Percentiles rank a stretch among this genome's conserved stretches.
Evolutionary conservation across 1,140 invertebrate species (phyloP).

Genomic region (Archegozetes longisetosus): DNA sequence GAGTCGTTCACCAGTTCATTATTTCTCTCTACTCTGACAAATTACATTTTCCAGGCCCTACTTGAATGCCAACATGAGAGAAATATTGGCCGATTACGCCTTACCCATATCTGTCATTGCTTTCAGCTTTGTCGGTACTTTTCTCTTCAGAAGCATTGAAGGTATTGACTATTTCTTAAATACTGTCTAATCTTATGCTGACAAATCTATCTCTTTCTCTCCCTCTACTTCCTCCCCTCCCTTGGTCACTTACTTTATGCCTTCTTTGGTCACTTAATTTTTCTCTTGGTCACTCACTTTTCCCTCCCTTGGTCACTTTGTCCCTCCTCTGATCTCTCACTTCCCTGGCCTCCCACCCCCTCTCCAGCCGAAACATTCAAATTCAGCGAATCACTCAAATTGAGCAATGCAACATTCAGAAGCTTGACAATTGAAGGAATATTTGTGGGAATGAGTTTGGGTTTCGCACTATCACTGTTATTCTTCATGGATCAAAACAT

Average conservation of each 20-base stretch:
- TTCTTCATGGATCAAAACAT: conserved; percentile 43
- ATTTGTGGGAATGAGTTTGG: conserved; percentile 28
- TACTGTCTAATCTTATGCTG: too few species aligned
- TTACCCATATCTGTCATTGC: conserved; percentile 34
- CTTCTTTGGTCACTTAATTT: too few species aligned
- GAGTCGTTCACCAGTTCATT: conserved; percentile 22
- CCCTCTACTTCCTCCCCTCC: too few species aligned
- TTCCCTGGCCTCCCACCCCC: too few species aligned
- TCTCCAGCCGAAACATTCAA: conserved; percentile 36
- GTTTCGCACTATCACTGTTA: conserved; percentile 36
- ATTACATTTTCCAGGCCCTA: conserved; percentile 29
- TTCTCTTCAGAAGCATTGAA: conserved; percentile 25
- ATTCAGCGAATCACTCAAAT: conserved; percentile 30
- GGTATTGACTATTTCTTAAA: too few species aligned
- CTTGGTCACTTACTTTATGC: too few species aligned
- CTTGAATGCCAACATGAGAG: conserved; percentile 32
- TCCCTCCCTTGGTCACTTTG: too few species aligned
- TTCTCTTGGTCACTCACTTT: too few species aligned
- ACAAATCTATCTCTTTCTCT: too few species aligned
- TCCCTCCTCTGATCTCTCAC: too few species aligned
- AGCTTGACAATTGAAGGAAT: conserved; percentile 26
- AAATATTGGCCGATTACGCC: conserved; percentile 36
- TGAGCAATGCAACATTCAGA: conserved; percentile 31
- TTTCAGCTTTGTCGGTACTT: conserved; percentile 35
- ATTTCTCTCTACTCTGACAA: neutral